Conservation (phyloP, 2,113 vertebrate species). For the Cairina moschata region DNA sequence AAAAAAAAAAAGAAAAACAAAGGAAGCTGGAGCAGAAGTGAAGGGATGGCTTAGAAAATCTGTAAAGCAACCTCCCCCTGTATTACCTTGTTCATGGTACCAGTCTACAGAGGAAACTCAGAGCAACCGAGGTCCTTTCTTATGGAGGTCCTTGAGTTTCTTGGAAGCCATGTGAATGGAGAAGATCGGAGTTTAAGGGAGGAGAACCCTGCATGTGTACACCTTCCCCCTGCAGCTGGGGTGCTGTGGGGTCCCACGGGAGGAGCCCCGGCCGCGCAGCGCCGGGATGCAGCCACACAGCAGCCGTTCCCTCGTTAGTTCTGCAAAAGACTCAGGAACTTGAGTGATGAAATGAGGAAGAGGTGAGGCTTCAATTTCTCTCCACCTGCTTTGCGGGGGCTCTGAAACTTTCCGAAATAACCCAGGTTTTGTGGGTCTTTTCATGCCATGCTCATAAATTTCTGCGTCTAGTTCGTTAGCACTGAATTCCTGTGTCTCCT, state of each 20-base stretch:
- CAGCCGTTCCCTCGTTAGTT: not conserved
- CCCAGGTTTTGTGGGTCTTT: not conserved
- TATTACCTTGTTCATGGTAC: not conserved
- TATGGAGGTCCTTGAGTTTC: not conserved
- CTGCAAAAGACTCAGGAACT: constrained; percentile 3
- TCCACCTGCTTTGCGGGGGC: not conserved
- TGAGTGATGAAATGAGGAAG: constrained; percentile 37
- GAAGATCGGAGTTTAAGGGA: not conserved
- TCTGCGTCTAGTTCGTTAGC: not conserved
- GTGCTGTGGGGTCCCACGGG: accelerated
- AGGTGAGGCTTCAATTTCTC: not conserved
- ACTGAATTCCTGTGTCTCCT: not conserved
- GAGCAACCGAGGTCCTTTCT: not conserved
- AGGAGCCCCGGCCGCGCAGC: not conserved
- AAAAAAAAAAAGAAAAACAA: not conserved
- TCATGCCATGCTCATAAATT: not conserved
- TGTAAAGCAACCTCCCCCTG: not conserved
- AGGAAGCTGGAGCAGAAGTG: not conserved
- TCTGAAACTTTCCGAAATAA: not conserved
- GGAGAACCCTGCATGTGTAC: not conserved
- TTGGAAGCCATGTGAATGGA: not conserved
- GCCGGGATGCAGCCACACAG: accelerated
- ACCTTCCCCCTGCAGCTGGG: not conserved
- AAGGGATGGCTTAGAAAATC: not conserved
- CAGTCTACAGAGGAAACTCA: not conserved